Evolutionary conservation across 2,113 vertebrate genomes (phyloP), one percentile per base, ranked within the genome.

Genomic region (Thalassoma bifasciatum): DNA sequence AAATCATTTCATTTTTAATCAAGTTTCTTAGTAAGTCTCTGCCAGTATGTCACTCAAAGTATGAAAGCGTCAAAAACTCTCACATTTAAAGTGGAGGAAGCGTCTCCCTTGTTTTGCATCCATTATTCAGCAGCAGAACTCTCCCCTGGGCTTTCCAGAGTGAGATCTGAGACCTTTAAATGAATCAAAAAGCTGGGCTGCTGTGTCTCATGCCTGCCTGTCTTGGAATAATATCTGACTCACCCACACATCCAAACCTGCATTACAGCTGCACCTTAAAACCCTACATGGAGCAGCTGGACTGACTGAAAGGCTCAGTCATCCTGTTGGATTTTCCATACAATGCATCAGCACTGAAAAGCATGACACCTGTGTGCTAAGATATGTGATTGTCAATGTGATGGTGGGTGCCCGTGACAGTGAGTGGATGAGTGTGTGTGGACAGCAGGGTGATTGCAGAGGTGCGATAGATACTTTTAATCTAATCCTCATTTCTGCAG

Each of bases 301-400:
- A 58, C 71, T 10, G 70, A 69, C 38, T 13, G 36, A 40, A 58
- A 66, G 34, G 63, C 50, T 56, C 73, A 12, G 73, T 78, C 74
- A 86, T 83, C 77, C 24, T 21, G 77, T 75, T 86, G 73, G 76
- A 66, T 83, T 88, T 89, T 85, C 68, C 68, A 72, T 60, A 81
- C 60, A 62, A 85, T 83, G 80, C 82, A 84, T 91, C 79, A 19
- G 23, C 83, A 90, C 90, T 88, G 63, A 85, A n/a, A 88, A 82
- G 77, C 19, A 3, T 47, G 62, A 63, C 62, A 38, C 52, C 14
- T 44, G 7, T 46, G 53, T 49, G 49, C 42, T 16, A 60, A 12
- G 68, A 46, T 38, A 5, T 62, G 34, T 72, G 49, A 24, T 22
- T 67, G 59, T 71, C 22, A 19, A 40, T 54, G 36, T 54, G 62